Evolutionary conservation across 2,797 vertebrate species (phyloP), one percentile per base, ranked within the genome.

Genomic region (Manis crassicaudata): DNA sequence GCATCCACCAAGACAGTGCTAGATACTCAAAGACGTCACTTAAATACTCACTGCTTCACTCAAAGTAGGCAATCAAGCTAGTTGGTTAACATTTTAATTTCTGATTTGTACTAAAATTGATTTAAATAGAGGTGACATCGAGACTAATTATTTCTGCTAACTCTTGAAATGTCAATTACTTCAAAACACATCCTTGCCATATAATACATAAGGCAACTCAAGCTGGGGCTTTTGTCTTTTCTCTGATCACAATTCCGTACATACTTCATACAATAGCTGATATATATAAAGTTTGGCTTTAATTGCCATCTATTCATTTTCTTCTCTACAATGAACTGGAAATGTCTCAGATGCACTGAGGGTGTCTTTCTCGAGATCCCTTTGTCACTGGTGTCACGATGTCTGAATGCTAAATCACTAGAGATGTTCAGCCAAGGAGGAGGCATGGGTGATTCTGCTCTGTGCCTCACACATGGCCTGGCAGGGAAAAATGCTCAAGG

Each of bases 261-360:
- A 56, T 86, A 94, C 87, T 79, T 65, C 88, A 70, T 89, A 67
- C 52, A 93, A 82, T 94, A 88, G 77, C 96, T 86, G 81, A 9
- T 82, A 92, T 97, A 95, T 90, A 94, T 95, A 94, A 93, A 97
- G 95, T 97, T 95, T 63, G 93, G 81, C 50, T 95, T 97, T 95
- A 97, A 96, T 96, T 97, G 96, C 96, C 70, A 56, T 76, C 91
- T 97, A 97, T 98, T 98, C 94, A 97, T 95, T 97, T 92, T 52
- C 76, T 94, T 96, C 95, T 92, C 97, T 73, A 92, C 80, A 96
- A 94, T 90, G 52, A 96, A 85, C 79, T 96, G 77, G 91, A 95
- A 97, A 72, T 90, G 96, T 96, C 95, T 97, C 82, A 43, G 85
- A 93, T 63, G 75, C 70, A 96, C 81, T 2, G 90, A 95, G 90